Evolutionary conservation across 2,797 vertebrate species (phyloP).

Genomic region (Girardinus metallicus): DNA sequence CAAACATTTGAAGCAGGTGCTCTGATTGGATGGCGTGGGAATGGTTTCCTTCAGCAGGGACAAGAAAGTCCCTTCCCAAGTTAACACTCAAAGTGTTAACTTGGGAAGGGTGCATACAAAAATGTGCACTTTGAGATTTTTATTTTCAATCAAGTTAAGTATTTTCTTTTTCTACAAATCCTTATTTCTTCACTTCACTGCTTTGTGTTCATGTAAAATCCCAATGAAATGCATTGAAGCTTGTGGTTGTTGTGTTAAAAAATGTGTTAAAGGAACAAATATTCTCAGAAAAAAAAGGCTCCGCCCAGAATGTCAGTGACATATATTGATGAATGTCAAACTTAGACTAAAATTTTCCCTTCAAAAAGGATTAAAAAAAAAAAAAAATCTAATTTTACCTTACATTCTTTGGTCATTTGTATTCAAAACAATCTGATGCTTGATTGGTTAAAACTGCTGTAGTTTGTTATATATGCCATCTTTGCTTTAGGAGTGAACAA

Average conservation of each 20-base stretch:
- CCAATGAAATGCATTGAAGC: neutral
- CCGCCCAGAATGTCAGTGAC: neutral
- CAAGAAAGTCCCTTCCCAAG: too few relatives aligned
- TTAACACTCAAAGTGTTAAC: too few relatives aligned
- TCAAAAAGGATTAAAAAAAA: neutral
- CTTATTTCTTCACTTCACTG: neutral
- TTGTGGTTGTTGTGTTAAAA: neutral
- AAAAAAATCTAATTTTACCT: neutral
- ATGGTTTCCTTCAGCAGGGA: too few relatives aligned
- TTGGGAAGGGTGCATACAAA: too few relatives aligned
- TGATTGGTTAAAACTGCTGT: slow-evolving; percentile 9
- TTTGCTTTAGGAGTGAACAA: slow-evolving; percentile 27
- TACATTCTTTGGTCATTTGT: slow-evolving; percentile 2
- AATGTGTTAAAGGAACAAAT: neutral
- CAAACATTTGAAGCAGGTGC: too few relatives aligned
- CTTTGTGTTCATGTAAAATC: neutral
- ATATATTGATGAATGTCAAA: neutral
- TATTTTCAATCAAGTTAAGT: too few relatives aligned
- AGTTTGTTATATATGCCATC: slow-evolving; percentile 11
- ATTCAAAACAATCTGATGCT: slow-evolving; percentile 10
- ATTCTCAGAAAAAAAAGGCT: neutral
- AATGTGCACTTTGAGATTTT: too few relatives aligned
- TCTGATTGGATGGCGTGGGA: too few relatives aligned
- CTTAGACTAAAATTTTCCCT: neutral
- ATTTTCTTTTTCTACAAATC: neutral